phyloP scores from a whole-genome alignment of 2,888 invertebrate genomes.

The Bhutanitis thaidina region DNA sequence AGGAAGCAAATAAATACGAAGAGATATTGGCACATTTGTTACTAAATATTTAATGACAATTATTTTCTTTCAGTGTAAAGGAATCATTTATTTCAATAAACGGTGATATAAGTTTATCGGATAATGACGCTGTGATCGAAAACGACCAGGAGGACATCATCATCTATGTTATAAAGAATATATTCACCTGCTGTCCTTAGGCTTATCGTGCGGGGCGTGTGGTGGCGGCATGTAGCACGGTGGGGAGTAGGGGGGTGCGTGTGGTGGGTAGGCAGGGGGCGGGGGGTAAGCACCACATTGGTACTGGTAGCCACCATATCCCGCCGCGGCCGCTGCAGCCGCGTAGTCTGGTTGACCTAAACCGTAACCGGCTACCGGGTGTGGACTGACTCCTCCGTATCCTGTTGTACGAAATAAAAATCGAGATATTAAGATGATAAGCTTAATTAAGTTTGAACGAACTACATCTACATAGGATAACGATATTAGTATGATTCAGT shows the following conservation, averaged over 20 bases:
- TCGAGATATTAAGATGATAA: no score
- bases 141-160: no score
- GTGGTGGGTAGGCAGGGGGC: conserved; percentile 80
- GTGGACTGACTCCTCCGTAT: conserved; percentile 91
- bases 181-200: conserved; percentile 86
- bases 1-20: no score
- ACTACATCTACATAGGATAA: no score
- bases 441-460: no score
- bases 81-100: no score
- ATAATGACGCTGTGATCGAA: no score
- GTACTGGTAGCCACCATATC: conserved; percentile 81
- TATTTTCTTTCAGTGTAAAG: no score
- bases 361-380: conserved; percentile 87
- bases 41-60: no score
- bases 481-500: no score
- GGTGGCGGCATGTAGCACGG: conserved; percentile 95
- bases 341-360: conserved; percentile 92
- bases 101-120: no score
- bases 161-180: background rate
- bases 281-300: conserved; percentile 82
- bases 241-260: conserved; percentile 87
- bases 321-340: conserved; percentile 84
- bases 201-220: conserved; percentile 89
- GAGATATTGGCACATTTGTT: no score
- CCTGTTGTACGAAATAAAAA: conserved; percentile 65